phyloP scores from a whole-genome alignment of 2,797 vertebrate genomes.

The Poliocrania exsul region DNA sequence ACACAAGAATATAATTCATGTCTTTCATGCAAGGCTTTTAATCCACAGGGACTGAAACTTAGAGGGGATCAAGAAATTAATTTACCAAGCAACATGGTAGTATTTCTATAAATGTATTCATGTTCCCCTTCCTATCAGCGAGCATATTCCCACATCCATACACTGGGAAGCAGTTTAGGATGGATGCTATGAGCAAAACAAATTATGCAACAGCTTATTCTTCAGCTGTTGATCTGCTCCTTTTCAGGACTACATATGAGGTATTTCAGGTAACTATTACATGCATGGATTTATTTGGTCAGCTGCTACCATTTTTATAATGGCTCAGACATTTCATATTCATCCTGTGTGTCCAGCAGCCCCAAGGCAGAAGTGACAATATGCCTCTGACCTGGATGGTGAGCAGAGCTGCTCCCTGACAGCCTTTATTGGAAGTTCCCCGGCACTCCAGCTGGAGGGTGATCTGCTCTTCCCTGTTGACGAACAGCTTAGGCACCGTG shows the following conservation, averaged over 20 bases:
- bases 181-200: rapidly evolving
- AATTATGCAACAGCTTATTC: background rate
- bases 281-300: background rate
- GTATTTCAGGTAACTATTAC: background rate
- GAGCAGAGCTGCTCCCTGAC: slow-evolving; percentile 89
- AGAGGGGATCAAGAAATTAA: background rate
- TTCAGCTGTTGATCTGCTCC: background rate
- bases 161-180: background rate
- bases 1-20: background rate
- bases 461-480: slow-evolving; percentile 91
- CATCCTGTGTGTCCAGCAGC: background rate
- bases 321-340: background rate
- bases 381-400: slow-evolving; percentile 84
- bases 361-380: background rate
- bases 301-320: background rate
- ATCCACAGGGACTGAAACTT: background rate
- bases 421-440: slow-evolving; percentile 87
- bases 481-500: slow-evolving; percentile 87
- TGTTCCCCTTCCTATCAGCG: background rate
- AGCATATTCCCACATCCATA: background rate
- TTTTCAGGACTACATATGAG: background rate
- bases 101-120: background rate
- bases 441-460: slow-evolving; percentile 89
- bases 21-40: background rate
- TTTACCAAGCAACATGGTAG: background rate